Conservation (phyloP, 2,797 vertebrate species). For the Clarias platycephalus region DNA sequence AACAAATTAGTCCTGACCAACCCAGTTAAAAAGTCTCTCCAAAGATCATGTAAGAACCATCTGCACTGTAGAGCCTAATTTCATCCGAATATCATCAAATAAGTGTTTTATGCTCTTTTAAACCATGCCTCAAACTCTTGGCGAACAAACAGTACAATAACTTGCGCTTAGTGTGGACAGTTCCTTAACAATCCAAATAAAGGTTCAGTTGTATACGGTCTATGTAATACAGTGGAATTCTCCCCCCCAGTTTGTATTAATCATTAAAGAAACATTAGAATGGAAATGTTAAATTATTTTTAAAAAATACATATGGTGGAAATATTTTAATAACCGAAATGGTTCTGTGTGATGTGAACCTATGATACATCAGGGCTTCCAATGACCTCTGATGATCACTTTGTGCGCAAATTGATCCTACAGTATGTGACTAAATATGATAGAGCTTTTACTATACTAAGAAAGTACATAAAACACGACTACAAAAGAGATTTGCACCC, state of each 20-base stretch:
- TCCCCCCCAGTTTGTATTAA: neutral
- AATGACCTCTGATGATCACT: neutral
- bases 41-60: conserved; percentile 62
- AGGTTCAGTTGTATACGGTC: neutral
- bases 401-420: neutral
- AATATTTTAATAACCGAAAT: neutral
- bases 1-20: conserved; percentile 42
- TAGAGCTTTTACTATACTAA: neutral
- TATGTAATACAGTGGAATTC: neutral
- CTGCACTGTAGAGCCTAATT: conserved; percentile 60
- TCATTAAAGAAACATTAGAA: neutral
- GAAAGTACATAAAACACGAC: neutral
- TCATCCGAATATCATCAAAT: conserved; percentile 9
- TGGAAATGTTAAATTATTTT: neutral
- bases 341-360: neutral
- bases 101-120: conserved; percentile 33
- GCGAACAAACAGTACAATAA: neutral
- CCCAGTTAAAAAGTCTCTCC: conserved; percentile 60
- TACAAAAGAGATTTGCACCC: neutral
- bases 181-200: neutral
- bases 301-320: neutral
- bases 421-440: neutral
- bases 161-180: neutral
- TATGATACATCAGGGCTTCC: neutral
- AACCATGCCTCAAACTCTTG: conserved; percentile 27